Conservation (phyloP, 2,888 invertebrate genomes). For the Rhynchonema sp. region DNA sequence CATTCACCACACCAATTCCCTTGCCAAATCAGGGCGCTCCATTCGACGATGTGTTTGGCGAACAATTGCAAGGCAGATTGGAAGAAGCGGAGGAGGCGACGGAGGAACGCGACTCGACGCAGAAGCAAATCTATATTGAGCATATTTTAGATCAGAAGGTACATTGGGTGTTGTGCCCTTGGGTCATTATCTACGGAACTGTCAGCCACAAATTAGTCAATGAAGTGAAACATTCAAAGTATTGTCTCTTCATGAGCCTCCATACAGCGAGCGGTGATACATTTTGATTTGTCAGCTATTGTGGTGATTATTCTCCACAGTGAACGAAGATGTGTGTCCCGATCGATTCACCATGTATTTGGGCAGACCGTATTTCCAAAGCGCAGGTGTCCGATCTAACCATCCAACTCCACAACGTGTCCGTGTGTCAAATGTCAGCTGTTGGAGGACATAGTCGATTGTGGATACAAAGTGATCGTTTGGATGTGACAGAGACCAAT, state of each 20-base stretch:
- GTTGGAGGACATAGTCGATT: neutral
- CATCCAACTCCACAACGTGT: neutral
- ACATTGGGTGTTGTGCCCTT: too few species aligned
- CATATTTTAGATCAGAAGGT: neutral
- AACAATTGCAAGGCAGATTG: neutral
- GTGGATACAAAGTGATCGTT: neutral
- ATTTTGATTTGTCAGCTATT: too few species aligned
- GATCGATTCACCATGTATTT: too few species aligned
- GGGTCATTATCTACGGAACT: too few species aligned
- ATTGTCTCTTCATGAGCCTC: too few species aligned
- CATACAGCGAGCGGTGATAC: too few species aligned
- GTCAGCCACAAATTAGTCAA: too few species aligned
- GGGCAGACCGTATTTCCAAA: too few species aligned
- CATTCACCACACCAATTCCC: too few species aligned
- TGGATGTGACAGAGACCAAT: neutral
- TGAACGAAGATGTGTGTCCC: too few species aligned
- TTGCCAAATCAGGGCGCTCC: neutral
- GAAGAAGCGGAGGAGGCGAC: neutral
- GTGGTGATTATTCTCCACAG: too few species aligned
- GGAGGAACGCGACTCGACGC: neutral
- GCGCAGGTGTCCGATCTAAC: neutral
- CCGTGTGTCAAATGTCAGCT: neutral
- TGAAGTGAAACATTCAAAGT: too few species aligned
- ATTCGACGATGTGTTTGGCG: constrained; percentile 4
- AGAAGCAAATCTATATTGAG: neutral